Conservation (phyloP, 1,140 invertebrate genomes). For the Scylla paramamosain region DNA sequence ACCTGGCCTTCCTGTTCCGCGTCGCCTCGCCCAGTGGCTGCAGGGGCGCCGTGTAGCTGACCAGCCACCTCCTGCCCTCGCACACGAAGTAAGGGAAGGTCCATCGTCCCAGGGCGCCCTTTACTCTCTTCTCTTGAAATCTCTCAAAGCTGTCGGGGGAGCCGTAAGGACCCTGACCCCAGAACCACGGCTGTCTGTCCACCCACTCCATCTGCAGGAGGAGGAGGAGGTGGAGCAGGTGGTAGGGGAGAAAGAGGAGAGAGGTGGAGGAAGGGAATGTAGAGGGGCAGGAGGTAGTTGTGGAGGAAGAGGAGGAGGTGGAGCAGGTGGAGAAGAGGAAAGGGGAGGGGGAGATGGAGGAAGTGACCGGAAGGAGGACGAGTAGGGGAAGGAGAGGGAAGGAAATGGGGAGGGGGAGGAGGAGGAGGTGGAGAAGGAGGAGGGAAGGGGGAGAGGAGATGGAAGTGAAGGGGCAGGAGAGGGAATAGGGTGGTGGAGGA, state of each 20-base stretch:
- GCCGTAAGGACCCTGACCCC: not conserved
- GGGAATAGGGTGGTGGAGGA: not conserved
- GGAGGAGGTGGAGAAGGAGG: not conserved
- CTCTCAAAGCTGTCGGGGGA: not conserved
- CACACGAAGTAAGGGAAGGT: constrained; percentile 65
- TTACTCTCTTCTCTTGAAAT: not conserved
- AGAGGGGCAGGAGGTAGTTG: not conserved
- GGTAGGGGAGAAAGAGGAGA: not conserved
- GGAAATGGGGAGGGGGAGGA: not conserved
- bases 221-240: not conserved
- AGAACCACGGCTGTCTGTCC: constrained; percentile 26
- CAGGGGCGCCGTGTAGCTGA: constrained; percentile 49
- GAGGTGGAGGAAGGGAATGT: not conserved
- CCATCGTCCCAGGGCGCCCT: constrained; percentile 50
- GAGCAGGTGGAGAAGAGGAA: not conserved
- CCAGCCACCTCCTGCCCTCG: constrained; percentile 39
- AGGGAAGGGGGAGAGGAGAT: not conserved
- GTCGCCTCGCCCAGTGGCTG: too few species aligned
- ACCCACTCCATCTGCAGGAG: not conserved
- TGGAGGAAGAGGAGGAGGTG: not conserved
- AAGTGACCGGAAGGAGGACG: not conserved
- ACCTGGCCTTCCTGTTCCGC: not conserved
- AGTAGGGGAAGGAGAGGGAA: not conserved
- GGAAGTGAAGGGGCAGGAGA: not conserved
- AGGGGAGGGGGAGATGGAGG: not conserved